Percentiles rank a stretch among this genome's conserved stretches.
These are phyloP conservation scores for Onthophagus taurus DNA, from an alignment of 1,140 invertebrate genomes.

Conservation along the genomic window DNA sequence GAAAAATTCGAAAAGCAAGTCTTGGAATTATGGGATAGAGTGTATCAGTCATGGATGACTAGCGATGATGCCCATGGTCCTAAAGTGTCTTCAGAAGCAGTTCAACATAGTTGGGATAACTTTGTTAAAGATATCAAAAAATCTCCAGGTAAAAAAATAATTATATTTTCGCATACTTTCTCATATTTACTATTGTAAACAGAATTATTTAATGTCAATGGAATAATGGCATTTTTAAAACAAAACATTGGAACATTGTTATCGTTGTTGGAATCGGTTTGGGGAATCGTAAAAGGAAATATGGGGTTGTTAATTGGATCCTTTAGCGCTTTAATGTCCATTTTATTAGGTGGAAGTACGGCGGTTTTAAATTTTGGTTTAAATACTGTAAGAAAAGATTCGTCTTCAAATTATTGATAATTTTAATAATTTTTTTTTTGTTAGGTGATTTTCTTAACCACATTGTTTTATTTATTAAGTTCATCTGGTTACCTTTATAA, in stretches of 20 bases:
- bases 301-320: slow-evolving; percentile 82
- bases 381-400: slow-evolving; percentile 74
- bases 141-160: slow-evolving; percentile 48
- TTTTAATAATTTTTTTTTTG: slow-evolving; percentile 27
- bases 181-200: slow-evolving; percentile 23
- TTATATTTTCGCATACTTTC: background rate
- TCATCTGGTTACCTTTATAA: slow-evolving; percentile 84
- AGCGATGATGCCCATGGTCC: slow-evolving; percentile 52
- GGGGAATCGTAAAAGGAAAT: slow-evolving; percentile 87
- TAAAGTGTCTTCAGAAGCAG: slow-evolving; percentile 55
- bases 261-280: slow-evolving; percentile 85
- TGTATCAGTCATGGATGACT: slow-evolving; percentile 87
- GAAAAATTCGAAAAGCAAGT: slow-evolving; percentile 83
- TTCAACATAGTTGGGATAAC: slow-evolving; percentile 59
- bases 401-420: background rate
- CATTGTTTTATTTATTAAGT: slow-evolving; percentile 88
- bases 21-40: slow-evolving; percentile 83
- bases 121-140: slow-evolving; percentile 62
- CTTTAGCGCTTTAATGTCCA: slow-evolving; percentile 74
- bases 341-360: slow-evolving; percentile 85
- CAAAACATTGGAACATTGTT: slow-evolving; percentile 88
- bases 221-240: slow-evolving; percentile 72
- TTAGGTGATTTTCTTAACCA: slow-evolving; percentile 91
- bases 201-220: slow-evolving; percentile 65
- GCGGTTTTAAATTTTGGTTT: slow-evolving; percentile 89